phyloP scores from a whole-genome alignment of 1,140 invertebrate species.

The Zaprionus ghesquierei region DNA sequence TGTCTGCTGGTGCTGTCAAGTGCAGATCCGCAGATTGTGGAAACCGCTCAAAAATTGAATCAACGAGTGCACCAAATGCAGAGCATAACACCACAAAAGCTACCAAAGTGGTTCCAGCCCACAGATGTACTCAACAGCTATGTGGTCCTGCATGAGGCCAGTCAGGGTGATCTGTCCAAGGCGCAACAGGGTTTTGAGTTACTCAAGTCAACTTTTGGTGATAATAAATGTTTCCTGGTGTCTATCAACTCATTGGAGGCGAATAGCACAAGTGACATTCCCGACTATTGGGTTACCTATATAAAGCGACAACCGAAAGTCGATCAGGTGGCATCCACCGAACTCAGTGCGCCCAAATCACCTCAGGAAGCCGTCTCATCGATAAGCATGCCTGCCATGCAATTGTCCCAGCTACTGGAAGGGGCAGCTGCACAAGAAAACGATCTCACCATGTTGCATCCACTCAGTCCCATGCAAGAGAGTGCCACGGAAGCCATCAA shows the following conservation, averaged over 20 bases:
- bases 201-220: constrained; percentile 93
- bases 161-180: constrained; percentile 75
- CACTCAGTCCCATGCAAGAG: constrained; percentile 85
- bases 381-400: constrained; percentile 84
- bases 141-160: constrained; percentile 92
- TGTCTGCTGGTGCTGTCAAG: constrained; percentile 95
- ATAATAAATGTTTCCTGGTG: constrained; percentile 92
- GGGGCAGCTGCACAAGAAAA: constrained; percentile 51
- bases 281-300: constrained; percentile 93
- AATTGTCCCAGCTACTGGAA: constrained; percentile 67
- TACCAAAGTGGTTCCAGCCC: constrained; percentile 95
- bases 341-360: constrained; percentile 86
- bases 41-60: constrained; percentile 89
- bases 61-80: constrained; percentile 91
- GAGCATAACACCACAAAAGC: constrained; percentile 88
- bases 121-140: constrained; percentile 93
- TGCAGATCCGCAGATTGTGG: constrained; percentile 90
- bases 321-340: constrained; percentile 84
- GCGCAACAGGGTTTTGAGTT: constrained; percentile 91
- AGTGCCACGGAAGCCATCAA: constrained; percentile 78
- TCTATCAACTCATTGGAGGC: constrained; percentile 90
- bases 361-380: constrained; percentile 84
- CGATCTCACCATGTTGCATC: constrained; percentile 84
- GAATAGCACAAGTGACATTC: constrained; percentile 85
- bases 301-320: constrained; percentile 85